Conservation (phyloP, 92 coral and sea anemone species). For the Siderastrea siderea region DNA sequence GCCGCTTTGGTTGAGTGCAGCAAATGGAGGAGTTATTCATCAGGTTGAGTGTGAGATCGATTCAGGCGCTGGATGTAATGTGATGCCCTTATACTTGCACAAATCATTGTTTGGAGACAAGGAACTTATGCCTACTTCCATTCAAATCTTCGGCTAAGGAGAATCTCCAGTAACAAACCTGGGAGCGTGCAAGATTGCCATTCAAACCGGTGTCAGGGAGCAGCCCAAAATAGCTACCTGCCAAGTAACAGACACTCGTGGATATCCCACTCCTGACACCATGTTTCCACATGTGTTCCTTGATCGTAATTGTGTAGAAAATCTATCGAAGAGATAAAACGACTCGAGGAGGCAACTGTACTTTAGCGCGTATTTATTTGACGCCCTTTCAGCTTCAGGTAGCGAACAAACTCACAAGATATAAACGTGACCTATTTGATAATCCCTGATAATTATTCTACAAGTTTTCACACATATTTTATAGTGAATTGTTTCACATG, state of each 20-base stretch:
- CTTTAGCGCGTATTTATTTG: too few species aligned
- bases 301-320: too few species aligned
- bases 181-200: slow-evolving; percentile 4
- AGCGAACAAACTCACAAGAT: too few species aligned
- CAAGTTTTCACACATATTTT: too few species aligned
- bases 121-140: slow-evolving; percentile 6
- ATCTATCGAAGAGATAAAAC: too few species aligned
- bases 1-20: slow-evolving; percentile 28
- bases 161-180: slow-evolving; percentile 16
- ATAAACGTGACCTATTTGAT: too few species aligned
- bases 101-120: slow-evolving; percentile 14
- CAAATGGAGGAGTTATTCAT: slow-evolving; percentile 8
- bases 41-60: slow-evolving; percentile 15
- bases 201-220: not conserved
- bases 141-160: slow-evolving; percentile 8
- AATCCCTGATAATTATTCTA: too few species aligned
- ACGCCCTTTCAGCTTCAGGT: too few species aligned
- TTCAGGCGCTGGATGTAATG: slow-evolving; percentile 10
- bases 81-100: slow-evolving; percentile 22
- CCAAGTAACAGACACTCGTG: slow-evolving; percentile 17
- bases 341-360: too few species aligned
- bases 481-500: too few species aligned
- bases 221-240: slow-evolving; percentile 22
- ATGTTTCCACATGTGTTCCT: too few species aligned
- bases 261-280: not conserved